Conservation (phyloP, 2,888 invertebrate species). For the Luperina nickerlii region DNA sequence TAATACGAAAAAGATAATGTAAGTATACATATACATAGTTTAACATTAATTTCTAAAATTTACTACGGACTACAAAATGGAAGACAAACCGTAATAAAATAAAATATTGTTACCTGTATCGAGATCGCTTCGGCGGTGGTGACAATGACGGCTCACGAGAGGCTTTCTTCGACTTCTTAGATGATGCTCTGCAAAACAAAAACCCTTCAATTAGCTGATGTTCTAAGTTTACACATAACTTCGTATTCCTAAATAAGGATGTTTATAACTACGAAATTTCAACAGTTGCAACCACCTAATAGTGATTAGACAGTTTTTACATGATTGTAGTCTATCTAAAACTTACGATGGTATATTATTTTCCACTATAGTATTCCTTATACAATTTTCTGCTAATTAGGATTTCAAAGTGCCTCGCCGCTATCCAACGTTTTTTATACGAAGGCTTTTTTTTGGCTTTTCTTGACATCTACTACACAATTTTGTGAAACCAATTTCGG, state of each 20-base stretch:
- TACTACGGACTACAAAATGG: neutral
- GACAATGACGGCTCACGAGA: conserved; percentile 86
- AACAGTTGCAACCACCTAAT: neutral
- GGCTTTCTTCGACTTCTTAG: conserved; percentile 86
- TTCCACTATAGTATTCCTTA: neutral
- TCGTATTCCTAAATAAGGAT: neutral
- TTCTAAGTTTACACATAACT: neutral
- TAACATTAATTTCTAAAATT: neutral
- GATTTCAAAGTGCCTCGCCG: neutral
- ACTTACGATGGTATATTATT: neutral
- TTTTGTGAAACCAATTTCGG: neutral
- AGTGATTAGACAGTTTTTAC: neutral
- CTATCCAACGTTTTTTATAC: neutral
- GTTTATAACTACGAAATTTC: neutral
- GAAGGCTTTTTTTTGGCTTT: neutral
- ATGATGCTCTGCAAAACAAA: conserved; percentile 76
- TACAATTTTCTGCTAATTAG: neutral
- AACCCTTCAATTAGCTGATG: neutral
- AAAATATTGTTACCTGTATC: conserved; percentile 74
- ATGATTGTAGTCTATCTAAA: neutral
- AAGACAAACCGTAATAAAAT: neutral
- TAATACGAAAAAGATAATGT: neutral
- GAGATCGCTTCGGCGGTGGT: conserved; percentile 84
- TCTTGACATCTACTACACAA: neutral
- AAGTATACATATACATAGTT: neutral